These are phyloP conservation scores for Laupala kohalensis DNA, from an alignment of 1,140 invertebrate genomes.

Conservation along the genomic window DNA sequence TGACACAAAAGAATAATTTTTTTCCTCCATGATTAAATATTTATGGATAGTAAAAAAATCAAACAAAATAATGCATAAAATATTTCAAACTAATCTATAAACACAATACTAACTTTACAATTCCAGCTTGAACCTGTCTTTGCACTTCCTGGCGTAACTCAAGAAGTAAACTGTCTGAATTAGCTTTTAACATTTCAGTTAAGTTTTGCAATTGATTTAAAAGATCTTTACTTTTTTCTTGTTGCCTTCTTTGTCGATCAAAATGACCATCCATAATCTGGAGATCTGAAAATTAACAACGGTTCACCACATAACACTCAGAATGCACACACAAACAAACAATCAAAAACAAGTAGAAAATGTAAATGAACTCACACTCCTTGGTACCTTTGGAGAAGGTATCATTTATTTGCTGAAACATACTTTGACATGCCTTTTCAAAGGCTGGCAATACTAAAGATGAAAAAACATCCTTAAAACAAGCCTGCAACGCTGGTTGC, in stretches of 20 bases:
- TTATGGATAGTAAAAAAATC: too few species aligned
- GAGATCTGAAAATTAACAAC: slow-evolving; percentile 26
- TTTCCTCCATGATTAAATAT: too few species aligned
- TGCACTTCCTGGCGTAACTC: slow-evolving; percentile 24
- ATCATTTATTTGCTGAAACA: slow-evolving; percentile 79
- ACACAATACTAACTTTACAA: neutral
- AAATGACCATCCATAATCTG: slow-evolving; percentile 34
- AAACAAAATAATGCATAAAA: neutral
- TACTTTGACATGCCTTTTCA: slow-evolving; percentile 68
- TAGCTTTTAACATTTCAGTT: neutral
- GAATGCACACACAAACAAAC: neutral
- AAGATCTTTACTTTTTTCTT: slow-evolving; percentile 9
- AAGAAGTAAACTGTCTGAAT: slow-evolving; percentile 21
- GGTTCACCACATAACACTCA: neutral
- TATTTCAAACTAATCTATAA: neutral
- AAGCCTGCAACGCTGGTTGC: slow-evolving; percentile 47
- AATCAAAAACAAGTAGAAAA: neutral
- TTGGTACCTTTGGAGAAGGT: slow-evolving; percentile 71
- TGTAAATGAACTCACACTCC: slow-evolving; percentile 57
- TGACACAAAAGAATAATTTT: too few species aligned
- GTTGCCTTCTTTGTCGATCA: slow-evolving; percentile 19
- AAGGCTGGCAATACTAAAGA: slow-evolving; percentile 64
- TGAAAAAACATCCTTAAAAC: slow-evolving; percentile 60
- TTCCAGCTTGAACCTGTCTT: slow-evolving; percentile 21
- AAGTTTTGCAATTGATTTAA: slow-evolving; percentile 10